These are phyloP conservation scores for human DNA, from an alignment of 2,113 vertebrate genomes.

Conservation along the genomic window GRCh38 chr4:6765001-6765500, in stretches of 20 bases:
- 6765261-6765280: not conserved
- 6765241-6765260: constrained; percentile 14
- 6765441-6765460: too few relatives aligned
- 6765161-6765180: constrained; percentile 1
- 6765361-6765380: not conserved
- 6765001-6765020: too few relatives aligned
- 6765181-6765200: not conserved
- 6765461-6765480: too few relatives aligned
- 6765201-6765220: not conserved
- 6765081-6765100: not conserved
- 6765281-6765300: not conserved
- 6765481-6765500: not conserved
- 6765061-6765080: too few relatives aligned
- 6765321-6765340: fast-evolving
- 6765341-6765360: not conserved
- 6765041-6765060: too few relatives aligned
- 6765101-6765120: not conserved
- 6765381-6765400: fast-evolving
- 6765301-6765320: not conserved
- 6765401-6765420: not conserved
- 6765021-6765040: too few relatives aligned
- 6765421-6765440: not conserved
- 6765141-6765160: not conserved
- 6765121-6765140: not conserved
- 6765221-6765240: not conserved